Conservation (phyloP, 2,888 invertebrate species). For the Neoscelio sp. region DNA sequence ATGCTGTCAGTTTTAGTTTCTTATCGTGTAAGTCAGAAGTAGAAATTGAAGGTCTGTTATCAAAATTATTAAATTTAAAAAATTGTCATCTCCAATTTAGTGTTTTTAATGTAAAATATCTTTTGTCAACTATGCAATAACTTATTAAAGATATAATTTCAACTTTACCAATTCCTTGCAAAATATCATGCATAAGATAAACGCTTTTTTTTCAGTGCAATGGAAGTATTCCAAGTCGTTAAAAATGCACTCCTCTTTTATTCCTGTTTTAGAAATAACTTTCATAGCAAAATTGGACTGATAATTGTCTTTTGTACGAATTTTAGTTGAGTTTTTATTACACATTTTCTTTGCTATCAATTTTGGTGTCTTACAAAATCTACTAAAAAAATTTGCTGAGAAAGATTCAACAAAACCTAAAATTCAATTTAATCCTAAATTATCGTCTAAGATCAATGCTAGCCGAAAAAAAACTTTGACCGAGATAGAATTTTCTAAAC, state of each 20-base stretch:
- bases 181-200: slow-evolving; percentile 6
- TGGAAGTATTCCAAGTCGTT: neutral
- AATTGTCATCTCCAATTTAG: slow-evolving; percentile 19
- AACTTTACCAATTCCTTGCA: slow-evolving; percentile 1
- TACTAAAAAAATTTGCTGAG: neutral
- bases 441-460: slow-evolving; percentile 6
- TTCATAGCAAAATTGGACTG: too few species aligned
- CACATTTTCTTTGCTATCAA: too few species aligned
- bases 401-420: slow-evolving; percentile 21
- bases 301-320: too few species aligned
- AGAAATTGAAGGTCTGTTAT: slow-evolving; percentile 19
- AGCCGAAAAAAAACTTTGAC: slow-evolving; percentile 1
- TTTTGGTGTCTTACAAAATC: too few species aligned
- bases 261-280: too few species aligned
- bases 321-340: neutral
- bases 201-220: too few species aligned
- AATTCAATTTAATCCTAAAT: slow-evolving; percentile 15
- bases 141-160: too few species aligned
- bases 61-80: slow-evolving; percentile 8
- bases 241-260: slow-evolving; percentile 7
- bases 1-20: slow-evolving; percentile 28
- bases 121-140: neutral
- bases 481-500: neutral
- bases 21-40: neutral
- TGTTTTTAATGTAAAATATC: neutral